Evolutionary conservation across 1,140 invertebrate genomes (phyloP).

Genomic region (Diabrotica undecimpunctata): DNA sequence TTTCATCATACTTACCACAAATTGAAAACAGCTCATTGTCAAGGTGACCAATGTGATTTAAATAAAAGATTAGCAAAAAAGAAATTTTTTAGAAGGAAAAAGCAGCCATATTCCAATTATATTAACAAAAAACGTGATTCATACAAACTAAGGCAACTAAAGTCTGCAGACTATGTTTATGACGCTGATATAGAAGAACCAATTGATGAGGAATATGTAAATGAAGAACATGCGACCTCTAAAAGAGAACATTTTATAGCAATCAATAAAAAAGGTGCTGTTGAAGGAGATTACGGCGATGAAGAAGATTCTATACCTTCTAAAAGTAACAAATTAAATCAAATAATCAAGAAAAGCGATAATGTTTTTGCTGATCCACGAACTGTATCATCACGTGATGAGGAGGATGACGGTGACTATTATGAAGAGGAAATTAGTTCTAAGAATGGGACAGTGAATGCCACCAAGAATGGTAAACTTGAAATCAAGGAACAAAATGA

Average conservation of each 20-base stretch:
- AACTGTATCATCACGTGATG: slow-evolving; percentile 19
- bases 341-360: slow-evolving; percentile 22
- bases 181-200: slow-evolving; percentile 9
- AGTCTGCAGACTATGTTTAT: slow-evolving; percentile 21
- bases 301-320: slow-evolving; percentile 24
- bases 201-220: slow-evolving; percentile 1
- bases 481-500: not conserved
- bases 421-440: slow-evolving; percentile 20
- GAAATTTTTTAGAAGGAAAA: too few relatives aligned
- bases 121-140: not conserved
- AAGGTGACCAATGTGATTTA: too few relatives aligned
- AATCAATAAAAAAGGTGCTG: slow-evolving; percentile 22
- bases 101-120: too few relatives aligned
- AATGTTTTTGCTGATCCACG: slow-evolving; percentile 20
- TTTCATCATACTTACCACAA: too few relatives aligned
- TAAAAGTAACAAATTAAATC: slow-evolving; percentile 12
- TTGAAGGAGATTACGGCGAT: slow-evolving; percentile 27
- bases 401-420: slow-evolving; percentile 29
- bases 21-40: too few relatives aligned
- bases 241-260: not conserved
- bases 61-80: too few relatives aligned
- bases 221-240: not conserved
- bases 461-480: not conserved
- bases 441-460: not conserved
- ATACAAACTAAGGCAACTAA: slow-evolving; percentile 15